Conservation (phyloP, 1,140 invertebrate species). For the Amphibalanus amphitrite region DNA sequence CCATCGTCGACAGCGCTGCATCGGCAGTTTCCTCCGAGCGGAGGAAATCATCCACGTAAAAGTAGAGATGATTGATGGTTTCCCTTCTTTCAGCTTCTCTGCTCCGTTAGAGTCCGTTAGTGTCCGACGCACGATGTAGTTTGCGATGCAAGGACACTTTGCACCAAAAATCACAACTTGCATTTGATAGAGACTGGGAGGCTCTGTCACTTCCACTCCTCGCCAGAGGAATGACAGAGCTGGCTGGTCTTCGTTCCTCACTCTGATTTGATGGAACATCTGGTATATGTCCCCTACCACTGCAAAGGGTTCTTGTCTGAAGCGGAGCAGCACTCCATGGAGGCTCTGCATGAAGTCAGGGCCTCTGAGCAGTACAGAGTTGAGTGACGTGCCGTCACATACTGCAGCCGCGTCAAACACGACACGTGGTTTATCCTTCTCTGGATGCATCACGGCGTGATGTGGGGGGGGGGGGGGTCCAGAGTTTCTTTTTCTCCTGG, state of each 20-base stretch:
- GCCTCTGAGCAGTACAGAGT: constrained; percentile 9
- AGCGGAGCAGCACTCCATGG: constrained; percentile 11
- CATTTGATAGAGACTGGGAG: constrained; percentile 14
- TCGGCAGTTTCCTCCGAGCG: constrained; percentile 7
- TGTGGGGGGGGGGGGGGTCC: constrained; percentile 14
- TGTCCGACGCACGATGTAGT: constrained; percentile 12
- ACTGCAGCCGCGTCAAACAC: constrained; percentile 16
- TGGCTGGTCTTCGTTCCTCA: constrained; percentile 9
- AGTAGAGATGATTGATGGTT: not conserved
- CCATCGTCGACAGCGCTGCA: constrained; percentile 7
- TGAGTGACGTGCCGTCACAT: constrained; percentile 7
- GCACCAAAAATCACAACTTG: constrained; percentile 17
- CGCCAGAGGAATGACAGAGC: constrained; percentile 19
- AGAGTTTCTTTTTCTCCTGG: too few relatives aligned
- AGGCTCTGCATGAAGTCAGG: constrained; percentile 12
- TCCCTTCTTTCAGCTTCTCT: constrained; percentile 5
- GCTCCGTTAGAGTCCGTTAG: constrained; percentile 8
- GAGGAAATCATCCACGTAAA: constrained; percentile 18
- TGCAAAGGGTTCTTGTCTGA: constrained; percentile 9
- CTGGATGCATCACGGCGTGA: constrained; percentile 11
- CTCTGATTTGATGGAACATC: constrained; percentile 13
- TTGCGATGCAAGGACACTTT: constrained; percentile 14
- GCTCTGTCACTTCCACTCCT: not conserved
- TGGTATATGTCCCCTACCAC: constrained; percentile 13
- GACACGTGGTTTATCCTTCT: constrained; percentile 15